phyloP scores from a whole-genome alignment of 2,797 vertebrate genomes.

The Mus minutoides region DNA sequence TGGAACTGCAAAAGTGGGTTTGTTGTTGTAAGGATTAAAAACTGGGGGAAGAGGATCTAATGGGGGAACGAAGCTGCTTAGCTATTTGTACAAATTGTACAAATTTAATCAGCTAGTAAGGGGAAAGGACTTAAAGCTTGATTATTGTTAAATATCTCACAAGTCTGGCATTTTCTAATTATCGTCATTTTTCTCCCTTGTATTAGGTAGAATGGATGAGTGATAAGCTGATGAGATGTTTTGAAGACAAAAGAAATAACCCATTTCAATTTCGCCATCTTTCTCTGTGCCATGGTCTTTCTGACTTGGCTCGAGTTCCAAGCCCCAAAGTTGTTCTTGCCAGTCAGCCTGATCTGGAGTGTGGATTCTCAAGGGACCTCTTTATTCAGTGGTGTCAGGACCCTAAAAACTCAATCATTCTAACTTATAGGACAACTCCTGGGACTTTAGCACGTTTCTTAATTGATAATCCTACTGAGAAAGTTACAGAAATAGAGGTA shows the following conservation, averaged over 20 bases:
- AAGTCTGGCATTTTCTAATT: slow-evolving; percentile 42
- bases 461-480: slow-evolving; percentile 97
- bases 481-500: slow-evolving; percentile 98
- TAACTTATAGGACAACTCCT: slow-evolving; percentile 98
- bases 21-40: not conserved
- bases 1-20: slow-evolving; percentile 3
- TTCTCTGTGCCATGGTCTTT: slow-evolving; percentile 95
- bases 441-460: slow-evolving; percentile 96
- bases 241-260: slow-evolving; percentile 99
- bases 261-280: slow-evolving; percentile 99
- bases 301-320: slow-evolving; percentile 96
- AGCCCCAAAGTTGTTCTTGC: slow-evolving; percentile 99
- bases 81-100: not conserved
- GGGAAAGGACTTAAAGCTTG: not conserved
- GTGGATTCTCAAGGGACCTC: slow-evolving; percentile 98
- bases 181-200: not conserved
- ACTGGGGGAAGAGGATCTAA: not conserved
- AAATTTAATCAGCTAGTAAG: not conserved
- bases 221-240: slow-evolving; percentile 99
- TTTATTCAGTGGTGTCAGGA: slow-evolving; percentile 99
- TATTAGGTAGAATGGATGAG: slow-evolving; percentile 99
- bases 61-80: not conserved
- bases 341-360: slow-evolving; percentile 98
- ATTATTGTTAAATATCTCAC: not conserved
- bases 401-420: slow-evolving; percentile 95